Evolutionary conservation across 2,888 invertebrate species (phyloP), one percentile per base, ranked within the genome.

Genomic region (Cataglyphis albicans): DNA sequence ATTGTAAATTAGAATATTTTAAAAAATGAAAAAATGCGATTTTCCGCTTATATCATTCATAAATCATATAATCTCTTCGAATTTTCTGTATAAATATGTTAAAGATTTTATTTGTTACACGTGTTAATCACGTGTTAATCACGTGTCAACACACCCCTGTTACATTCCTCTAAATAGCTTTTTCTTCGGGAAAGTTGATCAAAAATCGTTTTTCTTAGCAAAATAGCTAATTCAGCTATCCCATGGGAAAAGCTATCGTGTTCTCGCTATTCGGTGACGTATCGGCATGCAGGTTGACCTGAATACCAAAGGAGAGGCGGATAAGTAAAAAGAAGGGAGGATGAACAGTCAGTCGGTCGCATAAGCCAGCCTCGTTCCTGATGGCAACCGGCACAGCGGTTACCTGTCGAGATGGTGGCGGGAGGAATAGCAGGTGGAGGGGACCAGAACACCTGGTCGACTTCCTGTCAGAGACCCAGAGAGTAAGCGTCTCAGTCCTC

Each of bases 371-470:
- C 90, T 88, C 88, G 86, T 91, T 91, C 86, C 81, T 86, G 90
- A 84, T 85, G 85, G 90, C 89, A 91, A 91, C 91, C 89, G 70
- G 87, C 88, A 91, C 91, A 85, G 84, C 84, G 88, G 85, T 87
- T 89, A 87, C 84, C 65, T 75, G 85, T n/a, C 32, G 83, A 87
- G 52, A 87, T 70, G 86, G 86, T 87, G 83, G 89, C 67, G 78
- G 78, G 82, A 75, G 64, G 81, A 73, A 68, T 78, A 59, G 29
- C 82, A 86, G 88, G 91, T 83, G 88, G 90, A 59, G 59, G 88
- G 89, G 88, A 84, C 73, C 57, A 84, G 90, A 92, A 92, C 93
- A 92, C 91, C 91, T 93, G 93, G 92, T 91, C 88, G 90, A 93
- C 92, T 93, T 93, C 92, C 92, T 93, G 91, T 90, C 91, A 88